phyloP scores from a whole-genome alignment of 1,140 invertebrate genomes.

The Drosophila navojoa region DNA sequence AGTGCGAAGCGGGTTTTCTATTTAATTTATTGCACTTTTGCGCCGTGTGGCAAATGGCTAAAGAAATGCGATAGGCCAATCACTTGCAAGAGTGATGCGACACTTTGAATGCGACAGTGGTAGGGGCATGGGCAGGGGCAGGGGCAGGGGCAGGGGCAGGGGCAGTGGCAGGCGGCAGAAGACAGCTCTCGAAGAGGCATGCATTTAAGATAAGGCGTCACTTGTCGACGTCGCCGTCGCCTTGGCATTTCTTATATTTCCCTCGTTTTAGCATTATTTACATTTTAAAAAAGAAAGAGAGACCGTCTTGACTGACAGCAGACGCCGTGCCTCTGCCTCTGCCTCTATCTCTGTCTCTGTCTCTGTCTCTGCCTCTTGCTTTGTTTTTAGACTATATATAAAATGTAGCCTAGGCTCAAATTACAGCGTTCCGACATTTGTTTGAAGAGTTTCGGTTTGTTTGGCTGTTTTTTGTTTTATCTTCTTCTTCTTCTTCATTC shows the following conservation, averaged over 20 bases:
- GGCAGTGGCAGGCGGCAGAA: not conserved
- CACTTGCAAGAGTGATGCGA: constrained; percentile 64
- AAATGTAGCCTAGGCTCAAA: constrained; percentile 44
- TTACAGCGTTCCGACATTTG: constrained; percentile 41
- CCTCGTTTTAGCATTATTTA: constrained; percentile 70
- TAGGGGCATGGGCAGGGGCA: not conserved
- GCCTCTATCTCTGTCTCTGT: too few relatives aligned
- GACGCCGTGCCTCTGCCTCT: constrained; percentile 18
- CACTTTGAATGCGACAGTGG: constrained; percentile 19
- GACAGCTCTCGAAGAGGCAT: constrained; percentile 49
- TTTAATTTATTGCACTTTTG: constrained; percentile 78
- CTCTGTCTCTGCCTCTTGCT: not conserved
- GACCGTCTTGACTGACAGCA: constrained; percentile 51
- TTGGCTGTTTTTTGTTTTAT: not conserved
- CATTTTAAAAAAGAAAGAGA: constrained; percentile 54
- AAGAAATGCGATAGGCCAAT: constrained; percentile 81
- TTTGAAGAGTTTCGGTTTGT: constrained; percentile 51
- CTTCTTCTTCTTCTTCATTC: not conserved
- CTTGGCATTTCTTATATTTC: constrained; percentile 33
- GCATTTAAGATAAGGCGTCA: constrained; percentile 79
- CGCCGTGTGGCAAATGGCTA: constrained; percentile 61
- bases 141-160: not conserved
- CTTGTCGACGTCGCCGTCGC: constrained; percentile 61
- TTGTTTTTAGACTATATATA: constrained; percentile 40
- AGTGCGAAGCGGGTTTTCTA: constrained; percentile 20